These are phyloP conservation scores for Margarornis squamiger DNA, from an alignment of 2,797 vertebrate species.

Conservation along the genomic window DNA sequence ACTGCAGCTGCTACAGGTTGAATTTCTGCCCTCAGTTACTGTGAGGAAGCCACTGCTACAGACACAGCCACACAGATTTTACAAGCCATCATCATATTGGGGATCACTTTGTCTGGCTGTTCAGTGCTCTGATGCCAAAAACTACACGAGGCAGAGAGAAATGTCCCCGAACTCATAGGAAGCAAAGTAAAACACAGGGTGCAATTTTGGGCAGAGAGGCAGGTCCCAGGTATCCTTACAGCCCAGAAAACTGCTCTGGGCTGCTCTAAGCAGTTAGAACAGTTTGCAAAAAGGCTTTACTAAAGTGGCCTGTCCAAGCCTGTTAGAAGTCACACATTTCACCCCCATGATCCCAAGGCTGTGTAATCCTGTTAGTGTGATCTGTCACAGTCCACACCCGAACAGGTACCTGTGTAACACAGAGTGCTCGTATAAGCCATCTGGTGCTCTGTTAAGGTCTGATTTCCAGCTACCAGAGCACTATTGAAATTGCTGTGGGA, in stretches of 20 bases:
- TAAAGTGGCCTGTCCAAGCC: neutral
- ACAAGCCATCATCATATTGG: neutral
- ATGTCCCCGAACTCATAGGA: accelerated
- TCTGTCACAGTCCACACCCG: neutral
- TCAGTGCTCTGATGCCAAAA: neutral
- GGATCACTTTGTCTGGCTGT: neutral
- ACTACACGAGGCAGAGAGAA: neutral
- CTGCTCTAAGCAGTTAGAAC: too few species aligned
- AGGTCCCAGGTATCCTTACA: neutral
- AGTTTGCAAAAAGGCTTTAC: neutral
- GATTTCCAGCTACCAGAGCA: neutral
- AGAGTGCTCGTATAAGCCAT: neutral
- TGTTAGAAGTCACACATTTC: neutral
- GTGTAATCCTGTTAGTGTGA: neutral
- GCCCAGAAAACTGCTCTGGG: too few species aligned
- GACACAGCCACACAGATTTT: neutral
- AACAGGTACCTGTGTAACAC: accelerated
- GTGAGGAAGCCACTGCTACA: neutral
- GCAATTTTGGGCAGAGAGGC: neutral
- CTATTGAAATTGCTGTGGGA: neutral
- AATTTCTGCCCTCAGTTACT: neutral
- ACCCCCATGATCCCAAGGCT: neutral
- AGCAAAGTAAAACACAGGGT: neutral
- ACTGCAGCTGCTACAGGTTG: neutral
- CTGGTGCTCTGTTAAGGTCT: neutral